Percentiles rank a stretch among this genome's conserved stretches.
phyloP scores from a whole-genome alignment of 2,113 vertebrate genomes.

The Serinus canaria region DNA sequence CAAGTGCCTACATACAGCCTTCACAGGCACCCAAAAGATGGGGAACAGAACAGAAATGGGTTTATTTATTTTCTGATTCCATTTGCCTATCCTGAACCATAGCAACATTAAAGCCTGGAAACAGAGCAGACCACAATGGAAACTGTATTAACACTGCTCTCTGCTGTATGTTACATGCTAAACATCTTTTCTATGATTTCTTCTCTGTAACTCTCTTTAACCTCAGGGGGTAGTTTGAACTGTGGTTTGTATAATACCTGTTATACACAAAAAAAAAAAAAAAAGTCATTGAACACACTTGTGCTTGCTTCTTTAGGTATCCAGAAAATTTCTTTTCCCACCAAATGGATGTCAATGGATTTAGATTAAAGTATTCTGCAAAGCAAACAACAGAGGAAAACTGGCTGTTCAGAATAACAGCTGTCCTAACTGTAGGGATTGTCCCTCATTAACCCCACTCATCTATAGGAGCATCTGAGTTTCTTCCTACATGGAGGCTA shows the following conservation, averaged over 20 bases:
- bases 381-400: neutral
- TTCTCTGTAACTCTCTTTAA: neutral
- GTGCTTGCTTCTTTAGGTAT: neutral
- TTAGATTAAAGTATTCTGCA: neutral
- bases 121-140: neutral
- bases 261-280: neutral
- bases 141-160: slow-evolving; percentile 60
- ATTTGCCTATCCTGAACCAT: neutral
- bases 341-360: neutral
- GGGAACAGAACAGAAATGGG: neutral
- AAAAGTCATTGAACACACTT: neutral
- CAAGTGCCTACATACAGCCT: neutral
- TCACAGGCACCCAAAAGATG: neutral
- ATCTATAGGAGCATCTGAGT: neutral
- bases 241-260: neutral
- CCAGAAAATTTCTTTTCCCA: neutral
- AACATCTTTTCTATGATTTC: neutral
- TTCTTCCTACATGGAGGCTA: neutral
- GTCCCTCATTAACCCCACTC: neutral
- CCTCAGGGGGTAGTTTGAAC: neutral
- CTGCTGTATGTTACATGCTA: slow-evolving; percentile 32
- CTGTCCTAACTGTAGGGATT: neutral
- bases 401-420: neutral
- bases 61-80: neutral
- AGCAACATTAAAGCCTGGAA: neutral